Evolutionary conservation across 2,113 vertebrate species (phyloP), one percentile per base, ranked within the genome.

Genomic region (Chionodraco myersi): DNA sequence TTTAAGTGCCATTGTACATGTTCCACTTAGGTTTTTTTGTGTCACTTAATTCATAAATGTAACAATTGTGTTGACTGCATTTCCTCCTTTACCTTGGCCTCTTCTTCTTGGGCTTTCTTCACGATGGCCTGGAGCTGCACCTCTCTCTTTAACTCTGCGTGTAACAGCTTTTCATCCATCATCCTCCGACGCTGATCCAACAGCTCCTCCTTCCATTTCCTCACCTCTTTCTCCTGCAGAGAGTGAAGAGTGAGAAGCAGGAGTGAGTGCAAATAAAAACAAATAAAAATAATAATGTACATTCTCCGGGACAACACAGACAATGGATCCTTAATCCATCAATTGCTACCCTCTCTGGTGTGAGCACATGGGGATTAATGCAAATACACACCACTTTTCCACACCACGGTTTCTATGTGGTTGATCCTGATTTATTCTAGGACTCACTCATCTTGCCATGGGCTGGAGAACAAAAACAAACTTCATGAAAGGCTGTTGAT

Each of bases 111-210:
- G 3, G 98, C 98, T 92, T 99, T 99, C 88, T 99, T 99, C 84
- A 99, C 97, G 73, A 99, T 99, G 21, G 98, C 98, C 87, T 99
- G 98, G 36, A 99, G 95, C 61, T 99, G 98, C 34, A 99, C 94
- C 83, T 99, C 98, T 26, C 98, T 94, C 90, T 99, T 98, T 77
- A 99, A 97, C 87, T 99, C 98, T 0, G 98, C 98, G 75, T 99
- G 98, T 62, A 99, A 94, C 44, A 99, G 88, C 77, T 97, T 99
- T 91, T 99, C 98, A 77, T 99, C 98, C 98, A 99, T 99, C 98
- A 99, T 99, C 72, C 88, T 95, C 21, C 97, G 95, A 16, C 97
- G 96, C 72, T 99, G 98, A 83, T 99, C 98, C 60, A 99, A 78
- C 75, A 99, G 88, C 87, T 98, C 97, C 84, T 99, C 98, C 80